Percentiles rank a stretch among this genome's conserved stretches.
Evolutionary conservation across 2,113 vertebrate species (phyloP).

Genomic region (Cygnus atratus): DNA sequence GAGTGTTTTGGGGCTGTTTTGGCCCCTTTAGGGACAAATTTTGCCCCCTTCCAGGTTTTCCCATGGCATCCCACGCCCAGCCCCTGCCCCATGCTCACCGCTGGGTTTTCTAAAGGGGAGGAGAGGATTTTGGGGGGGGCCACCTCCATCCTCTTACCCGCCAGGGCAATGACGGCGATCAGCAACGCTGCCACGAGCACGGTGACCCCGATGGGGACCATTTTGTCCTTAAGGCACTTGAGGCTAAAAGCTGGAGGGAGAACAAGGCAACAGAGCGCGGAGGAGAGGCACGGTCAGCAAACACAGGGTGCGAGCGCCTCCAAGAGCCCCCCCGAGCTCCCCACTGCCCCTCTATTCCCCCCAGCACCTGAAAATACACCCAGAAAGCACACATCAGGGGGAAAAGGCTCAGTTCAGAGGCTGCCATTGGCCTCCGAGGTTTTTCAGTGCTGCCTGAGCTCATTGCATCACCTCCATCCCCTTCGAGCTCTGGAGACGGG

Average conservation of each 20-base stretch:
- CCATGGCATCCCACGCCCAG: too few relatives aligned
- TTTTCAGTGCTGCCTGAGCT: background rate
- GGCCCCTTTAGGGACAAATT: too few relatives aligned
- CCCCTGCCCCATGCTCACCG: too few relatives aligned
- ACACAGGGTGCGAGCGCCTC: accelerated
- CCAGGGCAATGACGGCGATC: background rate
- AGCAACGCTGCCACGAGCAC: background rate
- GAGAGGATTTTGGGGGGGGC: background rate
- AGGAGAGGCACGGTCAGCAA: background rate
- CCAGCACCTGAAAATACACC: background rate
- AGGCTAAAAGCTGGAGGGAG: background rate
- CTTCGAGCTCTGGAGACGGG: too few relatives aligned
- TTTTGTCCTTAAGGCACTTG: background rate
- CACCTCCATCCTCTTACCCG: background rate
- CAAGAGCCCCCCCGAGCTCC: background rate
- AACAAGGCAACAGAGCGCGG: accelerated
- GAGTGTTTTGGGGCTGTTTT: too few relatives aligned
- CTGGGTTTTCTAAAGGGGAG: background rate
- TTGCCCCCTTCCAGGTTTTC: too few relatives aligned
- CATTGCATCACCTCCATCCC: background rate
- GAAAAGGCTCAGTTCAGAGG: background rate
- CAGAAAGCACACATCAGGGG: accelerated
- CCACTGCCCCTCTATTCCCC: background rate
- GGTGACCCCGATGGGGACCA: background rate
- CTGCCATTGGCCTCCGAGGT: background rate